These are phyloP conservation scores for Lagopus leucura DNA, from an alignment of 2,113 vertebrate genomes.

Conservation along the genomic window DNA sequence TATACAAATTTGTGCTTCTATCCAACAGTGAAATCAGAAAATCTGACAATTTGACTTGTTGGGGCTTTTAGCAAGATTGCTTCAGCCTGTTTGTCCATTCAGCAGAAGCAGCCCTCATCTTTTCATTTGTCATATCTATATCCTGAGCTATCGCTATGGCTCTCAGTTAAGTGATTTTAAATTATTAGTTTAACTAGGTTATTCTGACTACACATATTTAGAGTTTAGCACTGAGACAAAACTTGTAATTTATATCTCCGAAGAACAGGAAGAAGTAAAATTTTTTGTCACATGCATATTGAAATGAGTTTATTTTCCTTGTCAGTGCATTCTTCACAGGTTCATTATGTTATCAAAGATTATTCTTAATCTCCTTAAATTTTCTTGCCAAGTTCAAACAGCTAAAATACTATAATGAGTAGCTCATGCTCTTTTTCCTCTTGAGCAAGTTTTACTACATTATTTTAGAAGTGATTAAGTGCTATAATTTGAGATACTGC, in stretches of 20 bases:
- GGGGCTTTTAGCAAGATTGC: neutral
- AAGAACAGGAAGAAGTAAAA: neutral
- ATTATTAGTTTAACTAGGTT: neutral
- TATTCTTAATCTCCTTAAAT: neutral
- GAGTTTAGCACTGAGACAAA: neutral
- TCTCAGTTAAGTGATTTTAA: neutral
- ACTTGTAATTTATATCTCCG: neutral
- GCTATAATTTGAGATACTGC: neutral
- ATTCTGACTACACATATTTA: neutral
- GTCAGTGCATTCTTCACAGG: neutral
- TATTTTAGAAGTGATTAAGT: neutral
- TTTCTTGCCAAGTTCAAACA: neutral
- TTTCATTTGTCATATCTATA: neutral
- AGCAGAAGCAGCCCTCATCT: neutral
- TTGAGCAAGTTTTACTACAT: neutral
- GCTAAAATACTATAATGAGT: neutral
- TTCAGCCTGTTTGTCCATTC: neutral
- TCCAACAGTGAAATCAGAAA: neutral
- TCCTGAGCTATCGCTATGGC: neutral
- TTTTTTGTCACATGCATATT: neutral
- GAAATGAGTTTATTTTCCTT: neutral
- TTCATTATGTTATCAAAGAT: neutral
- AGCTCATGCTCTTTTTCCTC: neutral
- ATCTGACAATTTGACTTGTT: neutral
- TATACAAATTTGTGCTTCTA: neutral